Conservation (phyloP, 1,140 invertebrate species). For the Pararge aegeria region DNA sequence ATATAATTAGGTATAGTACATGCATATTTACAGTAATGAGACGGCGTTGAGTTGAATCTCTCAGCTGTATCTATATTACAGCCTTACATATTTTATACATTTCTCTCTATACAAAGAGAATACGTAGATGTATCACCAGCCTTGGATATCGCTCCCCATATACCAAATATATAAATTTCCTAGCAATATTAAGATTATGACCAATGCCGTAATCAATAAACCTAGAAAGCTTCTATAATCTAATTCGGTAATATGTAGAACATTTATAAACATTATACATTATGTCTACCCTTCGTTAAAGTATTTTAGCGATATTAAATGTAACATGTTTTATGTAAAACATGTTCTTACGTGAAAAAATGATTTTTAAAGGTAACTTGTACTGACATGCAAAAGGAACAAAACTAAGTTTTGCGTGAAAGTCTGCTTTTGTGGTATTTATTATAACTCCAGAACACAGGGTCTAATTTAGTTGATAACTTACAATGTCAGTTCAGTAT, state of each 20-base stretch:
- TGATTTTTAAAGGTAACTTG: background rate
- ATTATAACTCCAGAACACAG: no score
- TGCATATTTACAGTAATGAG: slow-evolving; percentile 33
- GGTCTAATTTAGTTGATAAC: no score
- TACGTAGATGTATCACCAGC: slow-evolving; percentile 69
- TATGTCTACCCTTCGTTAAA: slow-evolving; percentile 13
- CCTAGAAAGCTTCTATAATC: slow-evolving; percentile 18
- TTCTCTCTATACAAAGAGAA: slow-evolving; percentile 50
- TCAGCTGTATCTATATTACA: slow-evolving; percentile 64
- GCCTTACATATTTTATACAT: slow-evolving; percentile 56
- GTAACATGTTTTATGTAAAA: background rate
- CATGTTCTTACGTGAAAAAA: background rate
- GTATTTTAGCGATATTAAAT: slow-evolving; percentile 1
- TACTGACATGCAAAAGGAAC: background rate
- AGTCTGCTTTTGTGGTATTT: no score
- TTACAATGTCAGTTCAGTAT: no score
- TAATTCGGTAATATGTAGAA: slow-evolving; percentile 16
- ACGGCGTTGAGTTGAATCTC: slow-evolving; percentile 64
- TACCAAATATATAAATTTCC: slow-evolving; percentile 49
- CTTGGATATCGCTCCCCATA: slow-evolving; percentile 55
- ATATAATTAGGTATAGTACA: slow-evolving; percentile 29
- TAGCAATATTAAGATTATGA: slow-evolving; percentile 41
- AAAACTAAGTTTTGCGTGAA: no score
- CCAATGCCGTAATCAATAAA: slow-evolving; percentile 24
- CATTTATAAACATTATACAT: slow-evolving; percentile 7